Percentiles rank a stretch among this genome's conserved stretches.
Evolutionary conservation across 37 sponge, comb jelly and placozoan species (phyloP).

Genomic region (Halichondria panicea): DNA sequence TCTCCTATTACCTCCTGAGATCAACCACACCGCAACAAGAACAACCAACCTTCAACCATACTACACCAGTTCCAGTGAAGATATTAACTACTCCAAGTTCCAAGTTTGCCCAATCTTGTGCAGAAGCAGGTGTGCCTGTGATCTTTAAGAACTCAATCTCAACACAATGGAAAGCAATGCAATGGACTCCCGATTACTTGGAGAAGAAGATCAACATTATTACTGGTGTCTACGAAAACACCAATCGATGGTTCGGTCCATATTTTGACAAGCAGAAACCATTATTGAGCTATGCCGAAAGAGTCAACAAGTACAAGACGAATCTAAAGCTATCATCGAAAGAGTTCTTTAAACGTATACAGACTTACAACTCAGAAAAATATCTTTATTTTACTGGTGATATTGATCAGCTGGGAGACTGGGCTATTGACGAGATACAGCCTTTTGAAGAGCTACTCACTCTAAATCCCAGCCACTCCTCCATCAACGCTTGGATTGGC

Average conservation of each 20-base stretch:
- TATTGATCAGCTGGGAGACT: conserved; percentile 77
- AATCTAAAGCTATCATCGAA: conserved; percentile 24
- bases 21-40: too few species aligned
- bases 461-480: conserved; percentile 71
- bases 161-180: conserved; percentile 59
- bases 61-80: background rate
- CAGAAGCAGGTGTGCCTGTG: conserved; percentile 37
- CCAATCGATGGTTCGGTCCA: conserved; percentile 93
- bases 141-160: conserved; percentile 75
- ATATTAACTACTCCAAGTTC: conserved; percentile 5
- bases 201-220: conserved; percentile 32
- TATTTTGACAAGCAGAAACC: conserved; percentile 84
- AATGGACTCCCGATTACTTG: conserved; percentile 76
- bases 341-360: conserved; percentile 64
- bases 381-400: conserved; percentile 81
- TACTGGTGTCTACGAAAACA: conserved; percentile 74
- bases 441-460: conserved; percentile 71
- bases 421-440: conserved; percentile 77
- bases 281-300: conserved; percentile 20
- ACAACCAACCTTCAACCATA: too few species aligned
- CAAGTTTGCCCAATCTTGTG: conserved; percentile 52
- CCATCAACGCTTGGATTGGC: conserved; percentile 90
- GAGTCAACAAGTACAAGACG: conserved; percentile 58
- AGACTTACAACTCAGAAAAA: conserved; percentile 19
- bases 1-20: too few species aligned